Evolutionary conservation across 2,113 vertebrate genomes (phyloP).

Genomic region (Speoplatyrhinus poulsoni): DNA sequence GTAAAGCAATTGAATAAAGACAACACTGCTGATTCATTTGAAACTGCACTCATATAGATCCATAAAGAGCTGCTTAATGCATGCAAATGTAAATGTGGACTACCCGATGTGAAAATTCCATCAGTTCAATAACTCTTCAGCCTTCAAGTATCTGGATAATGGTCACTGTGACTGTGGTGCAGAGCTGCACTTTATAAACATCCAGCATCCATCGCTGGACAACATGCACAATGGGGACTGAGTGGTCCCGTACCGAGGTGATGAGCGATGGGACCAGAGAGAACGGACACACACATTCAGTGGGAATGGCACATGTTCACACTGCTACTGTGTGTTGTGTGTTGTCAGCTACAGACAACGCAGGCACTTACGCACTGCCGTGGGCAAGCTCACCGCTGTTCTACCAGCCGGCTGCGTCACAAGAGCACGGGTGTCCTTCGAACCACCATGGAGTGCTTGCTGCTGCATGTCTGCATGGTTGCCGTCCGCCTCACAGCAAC

Average conservation of each 20-base stretch:
- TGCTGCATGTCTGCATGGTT: constrained; percentile 30
- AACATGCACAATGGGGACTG: constrained; percentile 44
- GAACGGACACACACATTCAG: constrained; percentile 49
- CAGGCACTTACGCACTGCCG: constrained; percentile 68
- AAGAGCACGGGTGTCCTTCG: constrained; percentile 61
- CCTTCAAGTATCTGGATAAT: constrained; percentile 75
- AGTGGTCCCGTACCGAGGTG: constrained; percentile 26
- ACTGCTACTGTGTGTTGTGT: constrained; percentile 48
- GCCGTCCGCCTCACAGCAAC: constrained; percentile 34
- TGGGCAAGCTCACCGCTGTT: constrained; percentile 64
- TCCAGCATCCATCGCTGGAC: constrained; percentile 64
- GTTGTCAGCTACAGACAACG: constrained; percentile 60
- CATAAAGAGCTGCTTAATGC: constrained; percentile 65
- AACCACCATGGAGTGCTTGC: constrained; percentile 56
- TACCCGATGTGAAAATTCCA: constrained; percentile 69
- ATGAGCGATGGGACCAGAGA: constrained; percentile 64
- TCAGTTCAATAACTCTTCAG: constrained; percentile 73
- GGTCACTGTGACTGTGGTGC: constrained; percentile 64
- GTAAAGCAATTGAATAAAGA: constrained; percentile 32
- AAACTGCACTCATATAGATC: constrained; percentile 33
- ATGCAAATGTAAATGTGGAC: constrained; percentile 72
- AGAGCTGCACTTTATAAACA: constrained; percentile 60
- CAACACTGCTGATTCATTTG: constrained; percentile 22
- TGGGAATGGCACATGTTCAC: constrained; percentile 58
- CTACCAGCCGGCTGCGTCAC: constrained; percentile 71